phyloP scores from a whole-genome alignment of 2,888 invertebrate genomes.

The Acleris cristana region DNA sequence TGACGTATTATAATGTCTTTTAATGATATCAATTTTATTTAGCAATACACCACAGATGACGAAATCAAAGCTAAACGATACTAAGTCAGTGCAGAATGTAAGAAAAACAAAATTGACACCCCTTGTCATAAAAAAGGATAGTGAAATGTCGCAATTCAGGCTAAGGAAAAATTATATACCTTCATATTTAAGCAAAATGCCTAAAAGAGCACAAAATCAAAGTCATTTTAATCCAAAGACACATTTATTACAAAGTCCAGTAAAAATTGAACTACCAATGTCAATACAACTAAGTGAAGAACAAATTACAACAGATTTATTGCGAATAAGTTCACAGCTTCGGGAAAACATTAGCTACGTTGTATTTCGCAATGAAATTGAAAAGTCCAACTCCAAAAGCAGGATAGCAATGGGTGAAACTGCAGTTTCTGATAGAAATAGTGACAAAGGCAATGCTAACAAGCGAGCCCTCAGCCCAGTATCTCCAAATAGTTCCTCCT shows the following conservation, averaged over 20 bases:
- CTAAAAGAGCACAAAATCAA: conserved; percentile 7
- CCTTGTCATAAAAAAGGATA: conserved; percentile 14
- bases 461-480: conserved; percentile 49
- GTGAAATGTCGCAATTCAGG: background rate
- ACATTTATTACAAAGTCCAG: conserved; percentile 42
- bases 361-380: conserved; percentile 58
- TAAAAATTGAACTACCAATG: conserved; percentile 38
- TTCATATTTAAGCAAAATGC: conserved; percentile 18
- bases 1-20: background rate
- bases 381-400: conserved; percentile 48
- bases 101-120: conserved; percentile 14
- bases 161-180: conserved; percentile 17
- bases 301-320: conserved; percentile 53
- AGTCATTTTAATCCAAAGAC: conserved; percentile 46
- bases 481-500: conserved; percentile 66
- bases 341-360: conserved; percentile 52
- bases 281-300: conserved; percentile 45
- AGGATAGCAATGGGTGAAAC: conserved; percentile 44
- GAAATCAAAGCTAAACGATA: conserved; percentile 9
- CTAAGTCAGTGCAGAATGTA: background rate
- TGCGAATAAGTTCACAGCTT: conserved; percentile 50
- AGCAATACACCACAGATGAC: conserved; percentile 50
- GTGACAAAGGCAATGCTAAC: conserved; percentile 40
- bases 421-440: conserved; percentile 14
- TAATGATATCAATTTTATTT: conserved; percentile 43